A percentile compares a stretch with the other conserved stretches of the same genome.
phyloP scores from a whole-genome alignment of 1,140 invertebrate species.

The Aphaenogaster ashmeadi region DNA sequence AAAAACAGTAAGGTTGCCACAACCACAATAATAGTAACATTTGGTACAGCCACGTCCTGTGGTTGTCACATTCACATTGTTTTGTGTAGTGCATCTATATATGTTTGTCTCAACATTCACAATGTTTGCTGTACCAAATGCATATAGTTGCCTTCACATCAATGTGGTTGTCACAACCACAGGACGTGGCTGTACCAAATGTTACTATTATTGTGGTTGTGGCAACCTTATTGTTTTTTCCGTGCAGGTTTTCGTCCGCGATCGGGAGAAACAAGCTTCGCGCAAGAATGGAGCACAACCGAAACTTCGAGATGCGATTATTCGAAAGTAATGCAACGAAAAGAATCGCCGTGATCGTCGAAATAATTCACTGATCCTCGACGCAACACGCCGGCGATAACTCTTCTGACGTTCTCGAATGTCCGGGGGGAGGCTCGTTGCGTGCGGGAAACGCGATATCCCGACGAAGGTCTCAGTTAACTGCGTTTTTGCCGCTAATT shows the following conservation, averaged over 20 bases:
- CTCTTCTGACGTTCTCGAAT: conserved; percentile 29
- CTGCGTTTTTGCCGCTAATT: conserved; percentile 75
- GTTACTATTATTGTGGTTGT: no score
- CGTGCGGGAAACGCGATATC: conserved; percentile 70
- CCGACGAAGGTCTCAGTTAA: conserved; percentile 75
- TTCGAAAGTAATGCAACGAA: background rate
- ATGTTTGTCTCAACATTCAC: no score
- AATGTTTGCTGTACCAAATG: no score
- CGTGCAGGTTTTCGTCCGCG: background rate
- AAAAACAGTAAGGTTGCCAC: no score
- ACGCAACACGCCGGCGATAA: background rate
- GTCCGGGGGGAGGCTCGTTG: conserved; percentile 2
- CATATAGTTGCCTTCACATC: no score
- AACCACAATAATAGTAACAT: no score
- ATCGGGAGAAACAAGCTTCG: background rate
- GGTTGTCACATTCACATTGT: no score
- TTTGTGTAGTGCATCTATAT: no score
- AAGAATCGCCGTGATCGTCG: background rate
- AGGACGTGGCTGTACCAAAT: no score
- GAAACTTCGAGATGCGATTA: background rate
- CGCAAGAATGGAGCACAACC: background rate
- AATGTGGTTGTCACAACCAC: no score
- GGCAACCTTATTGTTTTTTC: no score
- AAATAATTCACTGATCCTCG: background rate
- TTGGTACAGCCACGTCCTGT: no score